Evolutionary conservation across 2,888 invertebrate genomes (phyloP), one percentile per base, ranked within the genome.

Genomic region (Coelogynopora nodosa): DNA sequence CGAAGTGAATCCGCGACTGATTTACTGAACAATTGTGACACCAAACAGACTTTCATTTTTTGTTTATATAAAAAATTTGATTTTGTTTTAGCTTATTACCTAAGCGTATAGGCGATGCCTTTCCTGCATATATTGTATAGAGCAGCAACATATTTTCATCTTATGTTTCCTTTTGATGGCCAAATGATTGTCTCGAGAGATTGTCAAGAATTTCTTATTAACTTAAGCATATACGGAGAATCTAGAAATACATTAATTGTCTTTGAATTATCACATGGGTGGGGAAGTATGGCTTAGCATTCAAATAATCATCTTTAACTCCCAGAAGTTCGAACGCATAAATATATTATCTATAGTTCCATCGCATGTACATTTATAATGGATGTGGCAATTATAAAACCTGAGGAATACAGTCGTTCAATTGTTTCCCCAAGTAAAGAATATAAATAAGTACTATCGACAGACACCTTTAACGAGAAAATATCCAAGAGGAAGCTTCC

Each of bases 1-100:
- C 74, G 74, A 23, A 74, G 74, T n/a, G 74, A 74, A 74, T 74
- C 74, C 27, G 74, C 74, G 74, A 74, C 74, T 13, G 74, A 74
- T 74, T 74, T 74, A 26, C 74, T 49, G 49, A 49, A 49, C 49
- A 49, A 49, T 49, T 49, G 49, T 49, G 49, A 49, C 49, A 18
- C 49, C 49, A 49, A 49, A 49, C 49, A 49, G 49, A 49, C 49
- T 49, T 49, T 49, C 49, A 49, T 49, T 49, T 49, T 49, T 49
- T 49, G 49, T 49, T 49, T 49, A 49, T 10, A 49, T 5, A 74
- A 74, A 74, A 49, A 49, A 49, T 49, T 5, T 74, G 74, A 74
- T 74, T 13, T 26, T 74, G 74, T 74, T 74, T 74, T 74, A 74
- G 23, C 27, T 74, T 74, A 26, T 74, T 74, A 13, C 74, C 23